Base-by-base conservation (phyloP, 2,797 vertebrate genomes). In the Brachymystax lenok region DNA sequence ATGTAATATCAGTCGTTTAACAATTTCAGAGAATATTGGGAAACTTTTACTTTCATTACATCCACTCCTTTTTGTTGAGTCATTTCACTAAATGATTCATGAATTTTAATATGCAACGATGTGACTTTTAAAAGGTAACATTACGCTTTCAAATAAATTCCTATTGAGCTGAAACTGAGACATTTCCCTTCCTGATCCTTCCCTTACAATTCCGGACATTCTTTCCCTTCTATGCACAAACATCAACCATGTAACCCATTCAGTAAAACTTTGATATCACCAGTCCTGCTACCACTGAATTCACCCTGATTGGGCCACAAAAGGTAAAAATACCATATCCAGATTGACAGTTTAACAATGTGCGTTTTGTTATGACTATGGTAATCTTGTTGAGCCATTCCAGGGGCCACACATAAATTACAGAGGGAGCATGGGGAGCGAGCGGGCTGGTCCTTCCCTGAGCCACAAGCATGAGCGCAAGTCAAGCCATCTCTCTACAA, bases 331-430 rank as follows among this genome's bases (percentile, higher is more conserved):
- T 88, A 89, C 83, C 88, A 93, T 88, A 94, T 92, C 88, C 88
- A 91, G 92, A 87, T 84, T 92, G 93, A 93, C 93, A 93, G 92
- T 82, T 24, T 59, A 84, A 94, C 92, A 94, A 94, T 94, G 83
- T 81, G 83, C 69, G 92, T 94, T 94, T 95, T 94, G 93, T 94
- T 88, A 86, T 85, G 81, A 84, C 86, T 92, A 90, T 91, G 94
- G 90, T 94, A 93, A 95, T 95, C 93, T 92, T 90, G 88, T 93
- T 92, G 90, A 91, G 90, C 86, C 88, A 90, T 91, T 93, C 91
- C 89, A 81, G 84, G 82, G 87, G 90, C 89, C 91, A 87, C 92
- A 92, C 92, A 93, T 94, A 93, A 91, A 94, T 94, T 92, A 92
- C 79, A 91, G 86, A n/a, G 56, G 56, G 21, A 79, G 84, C 87